Evolutionary conservation across 2,113 vertebrate species (phyloP).

Genomic region (Sclerurus mexicanus): DNA sequence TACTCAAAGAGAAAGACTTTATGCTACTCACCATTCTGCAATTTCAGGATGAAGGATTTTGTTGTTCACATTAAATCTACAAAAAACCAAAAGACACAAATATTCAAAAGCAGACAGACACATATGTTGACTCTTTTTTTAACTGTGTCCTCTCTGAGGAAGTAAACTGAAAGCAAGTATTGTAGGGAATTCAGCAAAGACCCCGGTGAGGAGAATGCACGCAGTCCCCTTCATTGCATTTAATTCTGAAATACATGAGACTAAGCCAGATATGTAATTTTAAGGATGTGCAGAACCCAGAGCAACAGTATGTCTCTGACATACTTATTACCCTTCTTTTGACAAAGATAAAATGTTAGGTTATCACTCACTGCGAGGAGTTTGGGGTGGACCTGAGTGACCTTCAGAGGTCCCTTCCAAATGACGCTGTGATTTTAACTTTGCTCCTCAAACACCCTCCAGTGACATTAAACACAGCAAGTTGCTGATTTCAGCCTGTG

Average conservation of each 20-base stretch:
- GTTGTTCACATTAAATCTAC: slow-evolving; percentile 89
- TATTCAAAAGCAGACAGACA: not conserved
- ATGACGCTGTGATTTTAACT: not conserved
- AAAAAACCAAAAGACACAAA: not conserved
- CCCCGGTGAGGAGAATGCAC: not conserved
- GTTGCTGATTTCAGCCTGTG: not conserved
- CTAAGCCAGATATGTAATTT: rapidly evolving
- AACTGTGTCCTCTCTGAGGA: not conserved
- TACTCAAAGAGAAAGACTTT: not conserved
- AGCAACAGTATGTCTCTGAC: not conserved
- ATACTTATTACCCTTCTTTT: not conserved
- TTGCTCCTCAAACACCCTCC: not conserved
- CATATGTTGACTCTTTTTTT: not conserved
- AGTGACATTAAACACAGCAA: not conserved
- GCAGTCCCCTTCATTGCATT: not conserved
- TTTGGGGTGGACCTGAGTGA: not conserved
- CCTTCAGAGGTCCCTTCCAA: not conserved
- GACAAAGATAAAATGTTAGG: not conserved
- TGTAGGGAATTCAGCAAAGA: not conserved
- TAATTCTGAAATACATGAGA: not conserved
- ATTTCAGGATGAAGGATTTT: slow-evolving; percentile 87
- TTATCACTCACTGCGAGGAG: not conserved
- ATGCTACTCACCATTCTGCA: slow-evolving; percentile 87
- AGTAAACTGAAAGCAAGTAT: not conserved
- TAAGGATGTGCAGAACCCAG: not conserved